Evolutionary conservation across 2,113 vertebrate species (phyloP).

Genomic region (Phyllostomus hastatus): DNA sequence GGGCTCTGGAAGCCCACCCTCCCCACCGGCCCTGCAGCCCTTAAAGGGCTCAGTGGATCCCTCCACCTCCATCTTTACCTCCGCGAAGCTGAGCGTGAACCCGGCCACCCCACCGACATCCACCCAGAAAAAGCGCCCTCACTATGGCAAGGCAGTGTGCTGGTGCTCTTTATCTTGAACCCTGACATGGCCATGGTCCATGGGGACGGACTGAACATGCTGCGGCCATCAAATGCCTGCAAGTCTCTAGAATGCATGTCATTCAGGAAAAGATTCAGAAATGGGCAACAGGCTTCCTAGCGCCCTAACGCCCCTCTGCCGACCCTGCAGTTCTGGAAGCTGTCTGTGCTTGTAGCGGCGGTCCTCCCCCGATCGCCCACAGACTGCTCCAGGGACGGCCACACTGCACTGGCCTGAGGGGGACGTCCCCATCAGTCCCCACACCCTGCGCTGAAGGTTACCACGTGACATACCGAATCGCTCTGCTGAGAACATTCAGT

Average conservation of each 20-base stretch:
- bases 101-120: neutral
- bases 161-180: fast-evolving
- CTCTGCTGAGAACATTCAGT: neutral
- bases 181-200: fast-evolving
- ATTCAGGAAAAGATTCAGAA: neutral
- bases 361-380: neutral
- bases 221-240: too few relatives aligned
- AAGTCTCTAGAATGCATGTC: neutral
- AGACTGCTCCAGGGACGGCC: neutral
- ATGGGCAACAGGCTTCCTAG: neutral
- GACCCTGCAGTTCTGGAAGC: neutral
- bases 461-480: neutral
- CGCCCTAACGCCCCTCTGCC: too few relatives aligned
- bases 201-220: fast-evolving
- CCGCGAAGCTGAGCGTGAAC: neutral
- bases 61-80: neutral
- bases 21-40: neutral
- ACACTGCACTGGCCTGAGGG: fast-evolving
- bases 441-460: neutral
- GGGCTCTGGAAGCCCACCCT: neutral
- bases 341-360: neutral
- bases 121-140: neutral
- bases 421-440: fast-evolving
- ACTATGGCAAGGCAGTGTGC: too few relatives aligned
- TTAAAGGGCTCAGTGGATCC: neutral